Evolutionary conservation across 1,140 invertebrate species (phyloP).

Genomic region (Ceratitis capitata): DNA sequence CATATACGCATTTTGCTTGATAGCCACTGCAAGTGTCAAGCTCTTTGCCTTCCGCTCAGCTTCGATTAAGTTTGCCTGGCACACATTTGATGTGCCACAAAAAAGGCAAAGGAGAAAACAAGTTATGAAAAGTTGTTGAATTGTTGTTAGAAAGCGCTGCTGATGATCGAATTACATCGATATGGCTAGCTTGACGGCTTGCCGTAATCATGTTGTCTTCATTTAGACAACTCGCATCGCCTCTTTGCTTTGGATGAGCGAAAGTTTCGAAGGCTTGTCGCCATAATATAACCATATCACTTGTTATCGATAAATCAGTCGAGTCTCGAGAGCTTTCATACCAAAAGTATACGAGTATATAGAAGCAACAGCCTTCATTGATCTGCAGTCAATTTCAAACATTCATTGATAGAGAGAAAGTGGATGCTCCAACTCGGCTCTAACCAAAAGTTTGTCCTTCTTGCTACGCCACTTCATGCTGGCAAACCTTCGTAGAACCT

Average conservation of each 20-base stretch:
- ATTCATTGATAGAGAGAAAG: too few species aligned
- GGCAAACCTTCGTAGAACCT: too few species aligned
- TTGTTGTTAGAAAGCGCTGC: neutral
- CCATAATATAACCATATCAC: too few species aligned
- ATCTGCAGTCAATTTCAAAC: too few species aligned
- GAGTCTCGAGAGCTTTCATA: too few species aligned
- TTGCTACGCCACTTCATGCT: too few species aligned
- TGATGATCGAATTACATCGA: neutral
- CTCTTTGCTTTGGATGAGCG: neutral
- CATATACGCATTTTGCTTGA: neutral
- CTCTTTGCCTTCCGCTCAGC: neutral
- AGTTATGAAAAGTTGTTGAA: neutral
- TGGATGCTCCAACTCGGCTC: too few species aligned
- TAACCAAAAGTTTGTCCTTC: too few species aligned
- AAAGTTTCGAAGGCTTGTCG: too few species aligned
- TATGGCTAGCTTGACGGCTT: neutral
- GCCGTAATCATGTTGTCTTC: neutral
- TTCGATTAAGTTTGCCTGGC: neutral
- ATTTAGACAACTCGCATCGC: neutral
- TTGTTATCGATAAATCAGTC: too few species aligned
- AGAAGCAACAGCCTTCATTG: too few species aligned
- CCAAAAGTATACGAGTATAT: too few species aligned
- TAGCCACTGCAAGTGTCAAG: neutral
- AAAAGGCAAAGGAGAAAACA: neutral
- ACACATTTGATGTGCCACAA: slow-evolving; percentile 18